A percentile compares a stretch with the other conserved stretches of the same genome.
phyloP scores from a whole-genome alignment of 2,888 invertebrate genomes.

The Dryococelus australis region DNA sequence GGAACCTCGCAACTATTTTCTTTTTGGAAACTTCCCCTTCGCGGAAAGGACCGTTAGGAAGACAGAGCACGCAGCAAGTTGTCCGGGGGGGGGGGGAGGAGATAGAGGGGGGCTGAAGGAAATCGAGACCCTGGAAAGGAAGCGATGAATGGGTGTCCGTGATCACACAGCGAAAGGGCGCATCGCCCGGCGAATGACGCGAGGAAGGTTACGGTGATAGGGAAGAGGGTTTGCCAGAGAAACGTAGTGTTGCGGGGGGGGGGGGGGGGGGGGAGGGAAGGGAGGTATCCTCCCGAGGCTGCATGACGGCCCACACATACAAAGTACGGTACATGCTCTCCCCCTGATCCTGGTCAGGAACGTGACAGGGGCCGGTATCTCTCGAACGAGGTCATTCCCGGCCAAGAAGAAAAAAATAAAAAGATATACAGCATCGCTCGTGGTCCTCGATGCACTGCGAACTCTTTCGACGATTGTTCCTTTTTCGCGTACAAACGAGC shows the following conservation, averaged over 20 bases:
- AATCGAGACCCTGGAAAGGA: not conserved
- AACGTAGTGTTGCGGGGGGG: not conserved
- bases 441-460: not conserved
- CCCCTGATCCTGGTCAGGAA: not conserved
- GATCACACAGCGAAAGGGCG: slow-evolving; percentile 4
- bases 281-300: not conserved
- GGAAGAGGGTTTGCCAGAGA: not conserved
- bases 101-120: not conserved
- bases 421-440: not conserved
- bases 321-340: not conserved
- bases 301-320: not conserved
- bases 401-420: no score
- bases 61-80: not conserved
- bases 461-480: not conserved
- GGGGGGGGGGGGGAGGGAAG: not conserved
- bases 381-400: not conserved
- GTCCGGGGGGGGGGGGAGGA: not conserved
- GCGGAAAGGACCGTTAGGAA: not conserved
- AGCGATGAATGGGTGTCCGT: slow-evolving; percentile 16
- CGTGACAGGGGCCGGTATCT: not conserved
- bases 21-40: not conserved
- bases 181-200: no score
- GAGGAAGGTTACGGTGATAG: not conserved
- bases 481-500: no score
- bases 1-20: not conserved